Base-by-base conservation (phyloP, 2,113 vertebrate species). In the Baryphthengus martii region DNA sequence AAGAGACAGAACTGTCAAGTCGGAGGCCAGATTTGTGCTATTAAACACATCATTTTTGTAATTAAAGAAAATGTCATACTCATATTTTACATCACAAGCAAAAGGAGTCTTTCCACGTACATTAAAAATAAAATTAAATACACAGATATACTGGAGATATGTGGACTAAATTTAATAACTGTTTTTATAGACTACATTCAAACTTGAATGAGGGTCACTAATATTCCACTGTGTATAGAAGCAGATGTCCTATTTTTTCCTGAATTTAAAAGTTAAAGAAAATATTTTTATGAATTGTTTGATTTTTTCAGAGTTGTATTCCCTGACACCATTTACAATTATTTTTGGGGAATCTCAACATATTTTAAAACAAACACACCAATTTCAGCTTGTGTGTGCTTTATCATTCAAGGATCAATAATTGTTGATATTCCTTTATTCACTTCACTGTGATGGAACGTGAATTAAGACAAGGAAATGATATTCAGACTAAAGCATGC, bases 51-150 rank as follows among this genome's bases (percentile, higher is more conserved):
- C 81, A 96, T 87, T 63, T 93, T 95, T 97, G 52, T 97, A 98
- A 98, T 98, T 98, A 98, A 98, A 96, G 86, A 95, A 98, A 98
- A 97, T 97, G 92, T 95, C 97, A 94, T 75, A 44, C 89, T 97
- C 96, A 97, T 97, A 96, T 96, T 97, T 97, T 97, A 96, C 40
- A 97, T 93, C 81, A 90, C 63, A 87, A 78, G 50, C 50, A 90
- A 95, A 94, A 96, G 39, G 58, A 93, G 89, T 95, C 68, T 96
- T 98, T 97, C 90, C 62, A 90, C 21, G 62, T 56, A 93, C 25
- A 92, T 95, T 93, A 79, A 95, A 96, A 66, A 39, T 79, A 96
- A 91, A 89, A 97, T 91, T 37, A 95, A 93, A 39, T 71, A 24
- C 62, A 49, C 66, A 94, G 88, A 94, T 96, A 85, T 86, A 55